These are phyloP conservation scores for Syrista parreyssii DNA, from an alignment of 2,888 invertebrate species.

Conservation along the genomic window DNA sequence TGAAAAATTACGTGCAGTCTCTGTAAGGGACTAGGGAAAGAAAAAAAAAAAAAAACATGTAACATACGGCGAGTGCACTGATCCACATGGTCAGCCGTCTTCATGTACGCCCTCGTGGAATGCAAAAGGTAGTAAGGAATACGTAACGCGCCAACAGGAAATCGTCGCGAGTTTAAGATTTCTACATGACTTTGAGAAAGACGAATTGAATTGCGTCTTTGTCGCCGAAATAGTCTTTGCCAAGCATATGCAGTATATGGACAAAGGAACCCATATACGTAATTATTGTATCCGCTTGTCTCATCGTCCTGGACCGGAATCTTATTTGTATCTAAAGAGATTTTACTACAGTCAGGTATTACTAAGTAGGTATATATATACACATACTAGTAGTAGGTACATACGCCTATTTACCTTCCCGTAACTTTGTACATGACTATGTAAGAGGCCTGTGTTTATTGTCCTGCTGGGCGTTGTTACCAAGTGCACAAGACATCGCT, in stretches of 20 bases:
- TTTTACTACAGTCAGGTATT: background rate
- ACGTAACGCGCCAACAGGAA: background rate
- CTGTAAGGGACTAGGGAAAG: background rate
- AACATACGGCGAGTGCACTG: conserved; percentile 5
- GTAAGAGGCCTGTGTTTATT: conserved; percentile 47
- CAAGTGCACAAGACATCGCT: conserved; percentile 53
- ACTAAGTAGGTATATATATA: conserved; percentile 1
- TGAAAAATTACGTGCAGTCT: background rate
- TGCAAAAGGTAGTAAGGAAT: background rate
- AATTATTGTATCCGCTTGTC: background rate
- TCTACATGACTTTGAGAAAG: background rate
- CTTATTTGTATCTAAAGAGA: background rate
- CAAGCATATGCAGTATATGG: background rate
- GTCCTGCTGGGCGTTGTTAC: conserved; percentile 54
- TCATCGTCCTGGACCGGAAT: background rate
- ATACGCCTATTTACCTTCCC: background rate
- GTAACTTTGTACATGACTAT: background rate
- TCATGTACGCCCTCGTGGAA: background rate
- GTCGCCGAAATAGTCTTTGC: background rate
- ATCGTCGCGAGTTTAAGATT: background rate
- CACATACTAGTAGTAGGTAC: background rate
- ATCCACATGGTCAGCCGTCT: background rate
- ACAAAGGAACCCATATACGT: background rate
- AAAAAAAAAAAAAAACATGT: background rate
- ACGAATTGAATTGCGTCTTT: background rate